Evolutionary conservation across 2,888 invertebrate species (phyloP).

Genomic region (Lepidocyrtinus sp.): DNA sequence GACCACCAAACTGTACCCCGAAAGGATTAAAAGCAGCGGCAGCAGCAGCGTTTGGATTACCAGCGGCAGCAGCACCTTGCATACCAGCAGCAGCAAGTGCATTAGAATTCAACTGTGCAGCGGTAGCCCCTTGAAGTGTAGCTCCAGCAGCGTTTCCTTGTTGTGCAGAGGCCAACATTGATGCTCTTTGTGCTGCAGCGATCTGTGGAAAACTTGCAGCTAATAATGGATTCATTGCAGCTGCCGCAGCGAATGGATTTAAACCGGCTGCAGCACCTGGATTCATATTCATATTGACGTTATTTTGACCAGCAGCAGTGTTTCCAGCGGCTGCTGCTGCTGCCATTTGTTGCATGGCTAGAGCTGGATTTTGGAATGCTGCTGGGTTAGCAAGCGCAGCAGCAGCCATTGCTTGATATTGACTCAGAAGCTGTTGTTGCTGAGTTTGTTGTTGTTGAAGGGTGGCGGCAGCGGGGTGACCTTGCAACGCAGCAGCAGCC

Average conservation of each 20-base stretch:
- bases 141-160: conserved; percentile 48
- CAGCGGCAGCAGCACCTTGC: conserved; percentile 44
- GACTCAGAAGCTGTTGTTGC: conserved; percentile 67
- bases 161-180: conserved; percentile 61
- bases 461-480: conserved; percentile 35
- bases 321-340: conserved; percentile 54
- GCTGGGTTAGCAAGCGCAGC: conserved; percentile 65
- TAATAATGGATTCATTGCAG: conserved; percentile 68
- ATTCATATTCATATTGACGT: conserved; percentile 53
- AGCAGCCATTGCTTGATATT: conserved; percentile 68
- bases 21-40: conserved; percentile 70
- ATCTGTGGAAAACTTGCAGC: conserved; percentile 69
- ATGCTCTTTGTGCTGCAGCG: conserved; percentile 68
- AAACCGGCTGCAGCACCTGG: conserved; percentile 57
- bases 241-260: conserved; percentile 64
- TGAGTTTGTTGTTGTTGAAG: conserved; percentile 60
- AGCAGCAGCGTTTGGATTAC: conserved; percentile 68
- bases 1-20: conserved; percentile 68
- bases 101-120: conserved; percentile 71
- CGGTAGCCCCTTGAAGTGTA: conserved; percentile 43
- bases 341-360: conserved; percentile 61
- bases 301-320: conserved; percentile 43
- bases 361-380: conserved; percentile 63
- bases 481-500: conserved; percentile 55
- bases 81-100: conserved; percentile 72